These are phyloP conservation scores for Lycocerus yunnanus DNA, from an alignment of 2,888 invertebrate species.

Conservation along the genomic window DNA sequence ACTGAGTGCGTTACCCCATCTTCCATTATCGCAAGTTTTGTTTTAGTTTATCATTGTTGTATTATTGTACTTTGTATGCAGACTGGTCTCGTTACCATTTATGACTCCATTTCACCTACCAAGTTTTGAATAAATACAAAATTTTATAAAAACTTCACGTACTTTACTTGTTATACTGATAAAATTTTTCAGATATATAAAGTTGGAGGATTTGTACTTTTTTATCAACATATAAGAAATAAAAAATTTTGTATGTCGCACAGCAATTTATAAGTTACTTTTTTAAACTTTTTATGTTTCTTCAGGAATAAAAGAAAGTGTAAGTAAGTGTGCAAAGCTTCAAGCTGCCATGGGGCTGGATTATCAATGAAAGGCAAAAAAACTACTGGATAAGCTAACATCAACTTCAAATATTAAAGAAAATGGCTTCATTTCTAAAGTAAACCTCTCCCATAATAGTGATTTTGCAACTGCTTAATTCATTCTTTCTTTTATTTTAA, in stretches of 20 bases:
- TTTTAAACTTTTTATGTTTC: not conserved
- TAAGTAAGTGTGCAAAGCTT: not conserved
- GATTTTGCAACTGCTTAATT: not conserved
- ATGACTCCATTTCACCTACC: not conserved
- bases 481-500: not conserved
- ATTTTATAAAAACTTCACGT: slow-evolving; percentile 1
- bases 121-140: not conserved
- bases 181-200: not conserved
- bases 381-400: not conserved
- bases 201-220: not conserved
- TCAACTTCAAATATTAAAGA: not conserved
- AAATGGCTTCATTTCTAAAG: not conserved
- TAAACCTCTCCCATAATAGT: not conserved
- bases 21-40: not conserved
- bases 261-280: not conserved
- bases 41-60: not conserved
- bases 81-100: not conserved
- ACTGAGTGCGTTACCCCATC: not conserved
- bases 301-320: not conserved
- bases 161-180: not conserved
- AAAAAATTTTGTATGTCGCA: not conserved
- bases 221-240: not conserved
- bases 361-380: not conserved
- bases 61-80: not conserved
- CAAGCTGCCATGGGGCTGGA: not conserved